Evolutionary conservation across 2,113 vertebrate species (phyloP).

Genomic region (Oryzias melastigma): DNA sequence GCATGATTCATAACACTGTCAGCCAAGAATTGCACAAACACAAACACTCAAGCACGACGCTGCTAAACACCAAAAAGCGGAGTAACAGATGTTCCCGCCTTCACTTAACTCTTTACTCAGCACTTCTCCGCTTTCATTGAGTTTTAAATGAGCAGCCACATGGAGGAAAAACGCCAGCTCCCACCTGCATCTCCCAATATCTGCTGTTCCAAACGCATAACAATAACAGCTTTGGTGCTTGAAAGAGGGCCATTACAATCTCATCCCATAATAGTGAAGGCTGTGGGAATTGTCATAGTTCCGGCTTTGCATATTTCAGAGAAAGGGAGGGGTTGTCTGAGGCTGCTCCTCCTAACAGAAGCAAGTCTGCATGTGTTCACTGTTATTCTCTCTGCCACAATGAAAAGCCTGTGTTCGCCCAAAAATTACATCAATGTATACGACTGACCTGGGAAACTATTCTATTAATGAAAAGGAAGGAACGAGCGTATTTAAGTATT

Average conservation of each 20-base stretch:
- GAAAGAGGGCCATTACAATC: background rate
- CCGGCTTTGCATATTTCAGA: too few relatives aligned
- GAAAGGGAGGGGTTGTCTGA: too few relatives aligned
- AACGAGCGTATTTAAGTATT: conserved; percentile 65
- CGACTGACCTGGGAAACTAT: conserved; percentile 56
- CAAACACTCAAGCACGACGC: background rate
- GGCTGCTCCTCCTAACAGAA: too few relatives aligned
- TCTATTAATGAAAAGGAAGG: conserved; percentile 66
- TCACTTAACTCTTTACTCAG: conserved; percentile 43
- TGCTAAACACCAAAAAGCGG: conserved; percentile 23
- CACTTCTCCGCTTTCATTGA: conserved; percentile 41
- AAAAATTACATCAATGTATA: conserved; percentile 36
- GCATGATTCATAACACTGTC: background rate
- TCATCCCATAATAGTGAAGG: too few relatives aligned
- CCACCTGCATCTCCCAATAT: conserved; percentile 38
- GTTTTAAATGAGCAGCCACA: conserved; percentile 44
- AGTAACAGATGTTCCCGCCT: conserved; percentile 43
- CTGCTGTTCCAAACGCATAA: conserved; percentile 31
- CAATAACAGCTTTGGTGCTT: conserved; percentile 44
- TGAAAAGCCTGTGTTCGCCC: conserved; percentile 4
- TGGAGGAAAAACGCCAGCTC: conserved; percentile 41
- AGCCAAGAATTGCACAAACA: background rate
- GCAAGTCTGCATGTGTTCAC: too few relatives aligned
- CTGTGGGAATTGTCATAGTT: too few relatives aligned
- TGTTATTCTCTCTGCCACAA: conserved; percentile 15